These are phyloP conservation scores for Solea solea DNA, from an alignment of 2,113 vertebrate species.

Conservation along the genomic window DNA sequence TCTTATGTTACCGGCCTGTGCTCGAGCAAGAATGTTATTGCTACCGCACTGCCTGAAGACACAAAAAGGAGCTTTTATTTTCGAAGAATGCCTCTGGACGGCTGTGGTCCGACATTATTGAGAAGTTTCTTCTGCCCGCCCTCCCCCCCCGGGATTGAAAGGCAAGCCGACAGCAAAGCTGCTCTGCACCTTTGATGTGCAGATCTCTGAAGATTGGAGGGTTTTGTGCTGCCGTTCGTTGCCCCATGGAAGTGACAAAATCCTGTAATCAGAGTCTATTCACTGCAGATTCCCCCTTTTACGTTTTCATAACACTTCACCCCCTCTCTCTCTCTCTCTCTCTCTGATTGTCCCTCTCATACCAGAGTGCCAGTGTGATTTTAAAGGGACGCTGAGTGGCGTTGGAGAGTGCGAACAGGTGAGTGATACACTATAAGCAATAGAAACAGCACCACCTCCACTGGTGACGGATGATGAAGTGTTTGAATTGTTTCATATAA, in stretches of 20 bases:
- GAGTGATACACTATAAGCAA: constrained; percentile 41
- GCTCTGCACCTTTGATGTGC: constrained; percentile 66
- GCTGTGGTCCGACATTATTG: constrained; percentile 51
- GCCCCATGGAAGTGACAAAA: constrained; percentile 57
- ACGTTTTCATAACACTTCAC: constrained; percentile 23
- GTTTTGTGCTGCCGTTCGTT: constrained; percentile 51
- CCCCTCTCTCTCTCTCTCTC: constrained; percentile 7
- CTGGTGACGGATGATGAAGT: background rate
- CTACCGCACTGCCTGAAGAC: constrained; percentile 34
- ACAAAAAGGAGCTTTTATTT: constrained; percentile 59
- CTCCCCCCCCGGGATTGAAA: constrained; percentile 9
- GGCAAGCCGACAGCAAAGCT: constrained; percentile 33
- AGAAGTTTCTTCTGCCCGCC: constrained; percentile 5
- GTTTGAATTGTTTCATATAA: background rate
- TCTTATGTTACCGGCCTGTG: constrained; percentile 65
- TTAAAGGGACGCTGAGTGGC: constrained; percentile 89
- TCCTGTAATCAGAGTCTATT: constrained; percentile 78
- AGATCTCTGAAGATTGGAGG: constrained; percentile 43
- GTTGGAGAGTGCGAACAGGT: constrained; percentile 91
- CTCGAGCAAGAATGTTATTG: constrained; percentile 65
- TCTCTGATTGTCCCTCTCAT: constrained; percentile 8
- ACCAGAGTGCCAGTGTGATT: constrained; percentile 89
- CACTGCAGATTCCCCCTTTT: constrained; percentile 33
- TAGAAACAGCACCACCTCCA: background rate
- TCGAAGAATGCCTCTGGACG: constrained; percentile 64